These are phyloP conservation scores for Lamprologus speciosus DNA, from an alignment of 2,113 vertebrate species.

Conservation along the genomic window DNA sequence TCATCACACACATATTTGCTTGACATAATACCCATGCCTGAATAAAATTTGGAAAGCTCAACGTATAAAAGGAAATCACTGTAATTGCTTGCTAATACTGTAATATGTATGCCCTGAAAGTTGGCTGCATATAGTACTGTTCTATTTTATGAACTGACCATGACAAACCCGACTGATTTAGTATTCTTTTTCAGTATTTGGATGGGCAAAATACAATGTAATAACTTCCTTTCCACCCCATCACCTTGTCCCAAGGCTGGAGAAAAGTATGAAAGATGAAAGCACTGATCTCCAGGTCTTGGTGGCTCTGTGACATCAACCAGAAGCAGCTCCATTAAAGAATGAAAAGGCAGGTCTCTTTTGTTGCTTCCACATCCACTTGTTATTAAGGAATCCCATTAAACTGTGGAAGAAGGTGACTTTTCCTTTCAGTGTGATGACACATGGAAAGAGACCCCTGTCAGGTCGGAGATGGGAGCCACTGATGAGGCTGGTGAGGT, in stretches of 20 bases:
- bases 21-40: not conserved
- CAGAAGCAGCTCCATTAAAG: slow-evolving; percentile 46
- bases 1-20: not conserved
- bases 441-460: slow-evolving; percentile 52
- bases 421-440: slow-evolving; percentile 67
- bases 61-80: not conserved
- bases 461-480: slow-evolving; percentile 46
- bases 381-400: slow-evolving; percentile 68
- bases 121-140: not conserved
- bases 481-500: slow-evolving; percentile 22
- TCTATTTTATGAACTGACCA: not conserved
- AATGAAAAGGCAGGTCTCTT: slow-evolving; percentile 52
- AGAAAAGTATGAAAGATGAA: slow-evolving; percentile 38
- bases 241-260: slow-evolving; percentile 6
- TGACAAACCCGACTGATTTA: not conserved
- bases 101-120: not conserved
- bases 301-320: not conserved
- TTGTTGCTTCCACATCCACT: slow-evolving; percentile 51
- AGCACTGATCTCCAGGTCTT: slow-evolving; percentile 5
- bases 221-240: not conserved
- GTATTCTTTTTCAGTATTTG: slow-evolving; percentile 7
- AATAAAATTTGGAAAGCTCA: not conserved
- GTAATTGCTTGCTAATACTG: not conserved
- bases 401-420: slow-evolving; percentile 66
- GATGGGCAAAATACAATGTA: not conserved